phyloP scores from a whole-genome alignment of 1,140 invertebrate genomes.

The Drosophila mayri region DNA sequence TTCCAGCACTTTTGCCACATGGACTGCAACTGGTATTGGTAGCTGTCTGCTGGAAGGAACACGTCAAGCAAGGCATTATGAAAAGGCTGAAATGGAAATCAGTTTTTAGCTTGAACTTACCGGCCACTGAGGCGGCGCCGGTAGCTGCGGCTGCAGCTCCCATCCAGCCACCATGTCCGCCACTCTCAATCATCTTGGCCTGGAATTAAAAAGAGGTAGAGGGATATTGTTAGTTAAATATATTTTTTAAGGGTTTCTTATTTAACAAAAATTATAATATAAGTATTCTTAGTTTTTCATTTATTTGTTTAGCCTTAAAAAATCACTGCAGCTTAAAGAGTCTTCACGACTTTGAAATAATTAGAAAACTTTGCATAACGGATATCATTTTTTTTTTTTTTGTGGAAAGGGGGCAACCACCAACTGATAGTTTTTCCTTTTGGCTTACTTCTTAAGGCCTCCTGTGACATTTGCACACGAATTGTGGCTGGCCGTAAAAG shows the following conservation, averaged over 20 bases:
- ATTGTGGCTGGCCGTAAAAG: slow-evolving; percentile 72
- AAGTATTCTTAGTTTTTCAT: not conserved
- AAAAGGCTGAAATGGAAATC: slow-evolving; percentile 23
- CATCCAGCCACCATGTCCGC: slow-evolving; percentile 82
- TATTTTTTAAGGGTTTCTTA: not conserved
- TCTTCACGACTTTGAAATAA: slow-evolving; percentile 27
- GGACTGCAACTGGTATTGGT: slow-evolving; percentile 96
- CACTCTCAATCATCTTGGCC: slow-evolving; percentile 83
- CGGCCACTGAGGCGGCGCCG: slow-evolving; percentile 77
- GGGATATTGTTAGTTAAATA: slow-evolving; percentile 26
- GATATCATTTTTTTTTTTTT: slow-evolving; percentile 2
- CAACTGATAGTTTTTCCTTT: slow-evolving; percentile 21
- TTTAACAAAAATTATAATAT: no score
- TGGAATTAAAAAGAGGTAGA: slow-evolving; percentile 41
- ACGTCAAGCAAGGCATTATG: slow-evolving; percentile 42
- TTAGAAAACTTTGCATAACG: slow-evolving; percentile 35
- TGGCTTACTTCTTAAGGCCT: slow-evolving; percentile 16
- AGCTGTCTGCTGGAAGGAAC: slow-evolving; percentile 92
- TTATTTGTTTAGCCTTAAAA: not conserved
- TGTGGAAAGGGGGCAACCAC: not conserved
- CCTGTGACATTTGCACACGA: slow-evolving; percentile 56
- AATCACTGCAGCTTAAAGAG: not conserved
- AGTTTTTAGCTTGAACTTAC: slow-evolving; percentile 61
- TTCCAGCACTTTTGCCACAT: slow-evolving; percentile 98
- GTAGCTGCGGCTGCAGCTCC: slow-evolving; percentile 75